Base-by-base conservation (phyloP, 1,140 invertebrate species). In the Ridgeia piscesae region DNA sequence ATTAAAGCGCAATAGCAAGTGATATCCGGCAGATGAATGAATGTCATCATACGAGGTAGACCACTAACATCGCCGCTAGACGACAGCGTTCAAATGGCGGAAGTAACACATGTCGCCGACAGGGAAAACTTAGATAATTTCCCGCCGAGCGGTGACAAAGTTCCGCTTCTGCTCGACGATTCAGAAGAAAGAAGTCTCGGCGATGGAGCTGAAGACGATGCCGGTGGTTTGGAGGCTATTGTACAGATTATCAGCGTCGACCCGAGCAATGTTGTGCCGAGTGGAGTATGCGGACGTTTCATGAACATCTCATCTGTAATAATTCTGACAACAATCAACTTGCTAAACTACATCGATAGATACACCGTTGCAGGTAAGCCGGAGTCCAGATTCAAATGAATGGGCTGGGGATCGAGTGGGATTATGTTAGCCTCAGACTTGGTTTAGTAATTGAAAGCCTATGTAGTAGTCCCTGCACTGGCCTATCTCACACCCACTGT, bases 261-360 rank as follows among this genome's bases (percentile, higher is more conserved):
- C 58, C 58, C 58, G 58, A 77, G 58, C 2, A 77, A 21, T 31
- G 2, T 77, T 31, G 27, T 77, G 58, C 27, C 58, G 2, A 21
- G 58, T 9, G 58, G 58, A 77, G 2, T 9, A 77, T 77, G 58
- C 27, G 58, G 58, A 77, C 58, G 58, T 17, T 77, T 21, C 58
- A 77, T 77, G 9, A 90, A 42, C n/a, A 90, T 90, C 17, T 11
- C 17, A 6, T 9, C 89, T 21, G 89, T 90, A 17, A 17, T 90
- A 17, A 42, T 90, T 34, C 35, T 90, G 1, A 90, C 89, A 90
- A 35, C 35, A 17, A 90, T 90, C 89, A 90, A 90, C 89, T 42
- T 90, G 34, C 35, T 90, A 8, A 90, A 90, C 35, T 90, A 90
- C 89, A 27, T 90, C 34, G 89, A 90, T 42, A 90, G 89, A 90